These are phyloP conservation scores for Dromius quadrimaculatus DNA, from an alignment of 2,888 invertebrate species.

Conservation along the genomic window DNA sequence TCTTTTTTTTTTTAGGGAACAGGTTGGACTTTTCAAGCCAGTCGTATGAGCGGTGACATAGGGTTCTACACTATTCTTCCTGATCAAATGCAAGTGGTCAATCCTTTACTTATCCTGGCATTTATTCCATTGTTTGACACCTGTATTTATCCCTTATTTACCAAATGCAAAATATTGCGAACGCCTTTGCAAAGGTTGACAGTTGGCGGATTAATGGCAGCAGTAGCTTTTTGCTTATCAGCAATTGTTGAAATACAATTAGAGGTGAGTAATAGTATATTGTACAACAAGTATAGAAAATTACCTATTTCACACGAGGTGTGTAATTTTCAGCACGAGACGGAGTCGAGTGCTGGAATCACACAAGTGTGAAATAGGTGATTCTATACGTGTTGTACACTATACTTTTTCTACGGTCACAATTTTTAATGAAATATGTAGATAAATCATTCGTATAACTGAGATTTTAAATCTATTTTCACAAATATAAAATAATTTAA, in stretches of 20 bases:
- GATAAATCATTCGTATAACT: too few species aligned
- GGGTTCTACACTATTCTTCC: constrained; percentile 83
- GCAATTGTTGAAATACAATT: constrained; percentile 84
- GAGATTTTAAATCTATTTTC: too few species aligned
- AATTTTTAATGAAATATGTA: too few species aligned
- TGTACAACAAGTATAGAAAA: too few species aligned
- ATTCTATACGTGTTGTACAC: too few species aligned
- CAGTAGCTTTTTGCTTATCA: constrained; percentile 87
- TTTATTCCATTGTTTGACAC: constrained; percentile 89
- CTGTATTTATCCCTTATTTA: constrained; percentile 83
- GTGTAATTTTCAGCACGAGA: too few species aligned
- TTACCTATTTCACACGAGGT: too few species aligned
- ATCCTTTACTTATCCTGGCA: constrained; percentile 85
- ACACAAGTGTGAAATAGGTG: too few species aligned
- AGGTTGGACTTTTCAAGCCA: constrained; percentile 93
- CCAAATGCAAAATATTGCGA: constrained; percentile 75
- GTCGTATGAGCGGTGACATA: constrained; percentile 85
- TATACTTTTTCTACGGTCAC: too few species aligned
- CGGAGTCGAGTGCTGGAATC: too few species aligned
- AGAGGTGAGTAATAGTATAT: constrained; percentile 71
- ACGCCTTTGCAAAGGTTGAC: constrained; percentile 90
- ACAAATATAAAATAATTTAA: too few species aligned
- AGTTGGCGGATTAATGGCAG: constrained; percentile 88
- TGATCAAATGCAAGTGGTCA: constrained; percentile 95
- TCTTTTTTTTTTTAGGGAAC: constrained; percentile 71